Conservation (phyloP, 2,113 vertebrate species). For the Oreochromis niloticus region DNA sequence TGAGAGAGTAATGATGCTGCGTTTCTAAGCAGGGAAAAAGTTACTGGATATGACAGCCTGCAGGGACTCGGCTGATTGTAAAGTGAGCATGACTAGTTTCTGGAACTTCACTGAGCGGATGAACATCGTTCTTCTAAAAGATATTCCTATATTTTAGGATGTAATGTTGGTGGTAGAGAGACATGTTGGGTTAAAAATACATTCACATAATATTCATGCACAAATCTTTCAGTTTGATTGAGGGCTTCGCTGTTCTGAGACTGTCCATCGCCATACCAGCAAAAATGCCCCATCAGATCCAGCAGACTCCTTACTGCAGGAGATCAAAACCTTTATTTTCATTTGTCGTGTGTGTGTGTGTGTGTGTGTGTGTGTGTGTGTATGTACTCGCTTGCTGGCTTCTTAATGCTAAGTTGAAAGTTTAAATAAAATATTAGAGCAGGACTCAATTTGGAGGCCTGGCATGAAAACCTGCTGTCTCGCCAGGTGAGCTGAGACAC, state of each 20-base stretch:
- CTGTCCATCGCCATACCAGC: background rate
- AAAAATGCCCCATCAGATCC: background rate
- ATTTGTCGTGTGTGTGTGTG: background rate
- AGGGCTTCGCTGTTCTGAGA: background rate
- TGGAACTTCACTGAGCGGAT: background rate
- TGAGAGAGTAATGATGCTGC: background rate
- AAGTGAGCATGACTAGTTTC: background rate
- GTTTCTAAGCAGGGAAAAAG: background rate
- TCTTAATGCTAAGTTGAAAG: background rate
- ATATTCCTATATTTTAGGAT: background rate
- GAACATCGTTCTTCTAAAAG: background rate
- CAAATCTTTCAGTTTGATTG: background rate
- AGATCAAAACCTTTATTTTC: background rate
- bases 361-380: background rate
- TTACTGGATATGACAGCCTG: background rate
- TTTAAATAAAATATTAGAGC: background rate
- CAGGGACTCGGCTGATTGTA: background rate
- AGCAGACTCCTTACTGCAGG: background rate
- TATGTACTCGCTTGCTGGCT: background rate
- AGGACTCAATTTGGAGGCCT: background rate
- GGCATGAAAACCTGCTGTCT: background rate
- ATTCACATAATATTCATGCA: background rate
- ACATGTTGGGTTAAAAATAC: background rate
- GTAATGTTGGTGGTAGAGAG: background rate
- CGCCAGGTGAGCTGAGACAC: background rate